Base-by-base conservation (phyloP, 1,140 invertebrate species). In the Cephus cinctus region DNA sequence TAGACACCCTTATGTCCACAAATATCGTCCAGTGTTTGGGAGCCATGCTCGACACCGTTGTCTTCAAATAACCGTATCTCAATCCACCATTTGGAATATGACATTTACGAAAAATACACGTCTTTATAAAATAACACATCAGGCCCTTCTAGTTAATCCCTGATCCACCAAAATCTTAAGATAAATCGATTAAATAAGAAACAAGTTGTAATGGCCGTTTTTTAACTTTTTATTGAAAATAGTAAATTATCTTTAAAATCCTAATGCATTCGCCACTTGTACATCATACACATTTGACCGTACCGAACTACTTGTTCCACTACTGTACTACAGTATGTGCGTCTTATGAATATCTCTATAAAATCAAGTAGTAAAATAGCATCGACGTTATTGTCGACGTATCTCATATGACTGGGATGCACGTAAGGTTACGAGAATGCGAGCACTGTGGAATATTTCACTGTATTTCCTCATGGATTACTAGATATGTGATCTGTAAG, bases 21-120 rank as follows among this genome's bases (percentile, higher is more conserved):
- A 99, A 99, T 76, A 98, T 99, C 78, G 94, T 98, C 23, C 98
- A 99, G 77, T 97, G 91, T 78, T 81, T 99, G 57, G 97, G 96
- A 63, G 93, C 97, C 14, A 99, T 99, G 96, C 80, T 99, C 16
- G 96, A 98, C 71, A 96, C 95, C 16, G 92, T 97, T 73, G 93
- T 96, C 40, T 98, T 98, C 71, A 90, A 92, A 80, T 94, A 80
- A 87, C 35, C 52, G 53, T 53, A 30, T 25, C 19, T 1, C 12
- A 43, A 43, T 22, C 5, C 14, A 31, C 20, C 20, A 36, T 35
- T 46, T 46, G 19, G 22, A 41, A 19, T 34, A 42, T n/a, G 12
- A 48, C 31, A 48, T 43, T 36, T 12, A 22, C 22, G 8, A 18
- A 35, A 47, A 41, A 42, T 38, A 47, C 45, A 25, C 43, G 27